Conservation (phyloP, 2,888 invertebrate species). For the Aspidiotus rigidus region DNA sequence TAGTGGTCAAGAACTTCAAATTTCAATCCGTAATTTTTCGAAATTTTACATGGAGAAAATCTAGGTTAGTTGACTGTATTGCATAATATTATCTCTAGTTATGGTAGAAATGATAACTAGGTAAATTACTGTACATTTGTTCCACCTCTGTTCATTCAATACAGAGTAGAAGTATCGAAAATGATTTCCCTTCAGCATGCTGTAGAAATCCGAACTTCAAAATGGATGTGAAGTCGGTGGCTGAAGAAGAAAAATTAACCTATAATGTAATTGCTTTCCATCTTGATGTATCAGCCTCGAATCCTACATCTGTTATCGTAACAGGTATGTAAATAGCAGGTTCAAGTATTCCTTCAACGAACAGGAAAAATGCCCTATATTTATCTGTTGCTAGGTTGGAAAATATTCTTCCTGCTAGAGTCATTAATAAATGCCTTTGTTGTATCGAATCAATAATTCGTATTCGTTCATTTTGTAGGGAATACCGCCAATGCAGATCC, state of each 20-base stretch:
- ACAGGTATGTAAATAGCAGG: not conserved
- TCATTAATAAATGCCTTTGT: not conserved
- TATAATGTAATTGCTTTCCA: not conserved
- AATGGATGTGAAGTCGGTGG: not conserved
- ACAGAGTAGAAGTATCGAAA: too few species aligned
- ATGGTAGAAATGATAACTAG: too few species aligned
- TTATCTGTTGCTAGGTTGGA: not conserved
- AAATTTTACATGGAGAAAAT: too few species aligned
- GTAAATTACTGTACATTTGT: too few species aligned
- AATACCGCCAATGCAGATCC: not conserved
- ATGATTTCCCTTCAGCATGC: too few species aligned
- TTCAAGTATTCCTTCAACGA: not conserved
- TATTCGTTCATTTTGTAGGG: conserved; percentile 5
- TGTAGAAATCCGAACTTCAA: not conserved
- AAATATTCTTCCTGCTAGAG: not conserved
- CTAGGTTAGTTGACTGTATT: too few species aligned
- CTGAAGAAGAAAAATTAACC: not conserved
- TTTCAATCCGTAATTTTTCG: too few species aligned
- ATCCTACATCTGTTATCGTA: not conserved
- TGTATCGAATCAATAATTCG: not conserved
- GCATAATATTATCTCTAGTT: too few species aligned
- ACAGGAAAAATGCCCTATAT: not conserved
- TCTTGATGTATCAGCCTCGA: not conserved
- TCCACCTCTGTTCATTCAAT: too few species aligned
- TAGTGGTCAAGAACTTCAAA: too few species aligned